Percentiles rank a stretch among this genome's conserved stretches.
Conservation (phyloP, 2,113 vertebrate species). For the Tretioscincus oriximinensis region DNA sequence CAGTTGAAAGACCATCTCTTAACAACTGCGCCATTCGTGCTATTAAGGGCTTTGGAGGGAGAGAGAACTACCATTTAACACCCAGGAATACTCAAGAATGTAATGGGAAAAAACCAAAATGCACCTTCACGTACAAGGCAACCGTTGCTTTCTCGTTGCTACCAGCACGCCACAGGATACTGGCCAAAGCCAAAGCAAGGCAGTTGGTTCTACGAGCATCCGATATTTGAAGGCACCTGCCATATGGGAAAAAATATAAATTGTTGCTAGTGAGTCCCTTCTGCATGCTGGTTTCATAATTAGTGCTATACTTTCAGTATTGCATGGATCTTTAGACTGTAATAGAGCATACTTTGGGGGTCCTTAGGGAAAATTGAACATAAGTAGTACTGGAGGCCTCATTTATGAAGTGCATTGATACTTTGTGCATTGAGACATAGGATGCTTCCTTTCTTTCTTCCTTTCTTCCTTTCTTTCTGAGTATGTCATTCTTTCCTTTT, state of each 20-base stretch:
- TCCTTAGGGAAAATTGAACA: too few species aligned
- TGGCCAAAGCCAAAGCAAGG: constrained; percentile 79
- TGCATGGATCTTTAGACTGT: too few species aligned
- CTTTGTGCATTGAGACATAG: background rate
- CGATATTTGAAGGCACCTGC: constrained; percentile 70
- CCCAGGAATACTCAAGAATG: background rate
- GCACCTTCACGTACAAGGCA: constrained; percentile 78
- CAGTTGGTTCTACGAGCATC: constrained; percentile 73
- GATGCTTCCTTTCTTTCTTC: background rate
- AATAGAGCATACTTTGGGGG: too few species aligned
- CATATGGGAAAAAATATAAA: background rate
- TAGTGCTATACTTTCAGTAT: too few species aligned
- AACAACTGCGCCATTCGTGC: too few species aligned
- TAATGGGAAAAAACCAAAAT: background rate
- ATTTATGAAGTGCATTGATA: background rate
- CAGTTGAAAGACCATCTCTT: too few species aligned
- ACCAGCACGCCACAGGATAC: constrained; percentile 89
- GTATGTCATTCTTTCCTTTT: too few species aligned
- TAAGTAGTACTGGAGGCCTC: too few species aligned
- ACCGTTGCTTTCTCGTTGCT: constrained; percentile 76
- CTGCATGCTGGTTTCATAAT: too few species aligned
- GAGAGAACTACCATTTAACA: too few species aligned
- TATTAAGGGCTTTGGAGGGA: too few species aligned
- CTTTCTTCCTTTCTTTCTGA: background rate
- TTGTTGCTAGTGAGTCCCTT: too few species aligned